Evolutionary conservation across 2,113 vertebrate genomes (phyloP), one percentile per base, ranked within the genome.

Genomic region (Neolamprologus tretocephalus): DNA sequence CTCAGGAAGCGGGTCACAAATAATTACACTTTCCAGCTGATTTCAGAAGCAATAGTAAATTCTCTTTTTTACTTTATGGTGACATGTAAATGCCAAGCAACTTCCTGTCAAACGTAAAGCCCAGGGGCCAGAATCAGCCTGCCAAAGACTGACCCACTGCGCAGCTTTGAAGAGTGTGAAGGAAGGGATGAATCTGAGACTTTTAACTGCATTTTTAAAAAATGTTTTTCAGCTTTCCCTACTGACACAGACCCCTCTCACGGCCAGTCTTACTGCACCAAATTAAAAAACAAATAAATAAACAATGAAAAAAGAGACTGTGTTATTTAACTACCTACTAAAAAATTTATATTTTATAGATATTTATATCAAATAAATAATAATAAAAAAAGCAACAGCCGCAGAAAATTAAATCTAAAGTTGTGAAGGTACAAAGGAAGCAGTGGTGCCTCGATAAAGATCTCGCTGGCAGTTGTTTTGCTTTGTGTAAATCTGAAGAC

Each of bases 361-460:
- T 37, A 37, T 45, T 16, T 12, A 11, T 19, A 82, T 82, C 9
- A 75, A 75, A 82, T 49, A 82, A 87, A 40, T 21, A 53, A 87
- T 53, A 3, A n/a, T 14, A 13, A 35, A 54, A 55, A 82, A 78
- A 51, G 9, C 21, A n/a, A 63, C n/a, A 17, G 78, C 79, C 26
- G 79, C 21, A 81, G 28, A 42, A 85, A 54, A 35, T 87, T 35
- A n/a, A 33, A 73, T 71, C 13, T 45, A 11, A 86, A 73, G 73
- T 87, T 90, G 75, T 92, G 91, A 92, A 93, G 90, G 55, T 87
- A 85, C 89, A 83, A 92, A 94, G 94, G 94, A 96, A 96, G 94
- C 84, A 47, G 85, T 85, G 71, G 82, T 94, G 85, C 86, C 58
- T 33, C 6, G 96, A 96, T 96, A 94, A 91, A 54, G 79, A 96